Percentiles rank a stretch among this genome's conserved stretches.
Evolutionary conservation across 2,113 vertebrate genomes (phyloP).

Genomic region (Daboia siamensis): DNA sequence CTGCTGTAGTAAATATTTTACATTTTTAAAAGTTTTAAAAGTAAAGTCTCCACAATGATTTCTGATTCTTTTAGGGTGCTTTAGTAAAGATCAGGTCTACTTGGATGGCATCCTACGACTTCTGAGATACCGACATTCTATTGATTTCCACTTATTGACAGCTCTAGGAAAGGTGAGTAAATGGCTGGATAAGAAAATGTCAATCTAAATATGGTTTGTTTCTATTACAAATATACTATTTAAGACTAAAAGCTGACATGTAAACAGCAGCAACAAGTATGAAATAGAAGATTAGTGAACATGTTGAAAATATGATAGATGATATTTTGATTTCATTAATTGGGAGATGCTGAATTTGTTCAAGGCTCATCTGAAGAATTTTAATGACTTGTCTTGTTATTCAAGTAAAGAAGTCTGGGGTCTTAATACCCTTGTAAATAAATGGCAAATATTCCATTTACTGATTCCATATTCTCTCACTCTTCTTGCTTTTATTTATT

Average conservation of each 20-base stretch:
- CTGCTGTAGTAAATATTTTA: background rate
- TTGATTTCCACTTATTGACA: slow-evolving; percentile 87
- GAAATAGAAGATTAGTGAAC: background rate
- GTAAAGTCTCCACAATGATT: background rate
- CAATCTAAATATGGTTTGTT: background rate
- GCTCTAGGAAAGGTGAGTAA: slow-evolving; percentile 88
- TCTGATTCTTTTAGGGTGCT: slow-evolving; percentile 79
- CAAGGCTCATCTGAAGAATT: background rate
- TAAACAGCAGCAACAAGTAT: background rate
- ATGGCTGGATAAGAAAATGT: background rate
- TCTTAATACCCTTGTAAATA: background rate
- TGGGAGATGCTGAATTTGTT: background rate
- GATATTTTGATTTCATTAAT: background rate
- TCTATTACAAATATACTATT: background rate
- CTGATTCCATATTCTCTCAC: background rate
- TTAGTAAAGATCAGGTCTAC: slow-evolving; percentile 96
- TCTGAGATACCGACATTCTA: slow-evolving; percentile 83
- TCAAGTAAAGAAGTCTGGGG: background rate
- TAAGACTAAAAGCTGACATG: background rate
- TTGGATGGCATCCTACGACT: slow-evolving; percentile 89
- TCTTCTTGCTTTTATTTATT: background rate
- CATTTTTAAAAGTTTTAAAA: background rate
- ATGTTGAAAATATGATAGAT: background rate
- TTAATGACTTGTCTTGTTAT: background rate
- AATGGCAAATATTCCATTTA: background rate